Evolutionary conservation across 2,113 vertebrate species (phyloP).

Genomic region (Aphyosemion australe): DNA sequence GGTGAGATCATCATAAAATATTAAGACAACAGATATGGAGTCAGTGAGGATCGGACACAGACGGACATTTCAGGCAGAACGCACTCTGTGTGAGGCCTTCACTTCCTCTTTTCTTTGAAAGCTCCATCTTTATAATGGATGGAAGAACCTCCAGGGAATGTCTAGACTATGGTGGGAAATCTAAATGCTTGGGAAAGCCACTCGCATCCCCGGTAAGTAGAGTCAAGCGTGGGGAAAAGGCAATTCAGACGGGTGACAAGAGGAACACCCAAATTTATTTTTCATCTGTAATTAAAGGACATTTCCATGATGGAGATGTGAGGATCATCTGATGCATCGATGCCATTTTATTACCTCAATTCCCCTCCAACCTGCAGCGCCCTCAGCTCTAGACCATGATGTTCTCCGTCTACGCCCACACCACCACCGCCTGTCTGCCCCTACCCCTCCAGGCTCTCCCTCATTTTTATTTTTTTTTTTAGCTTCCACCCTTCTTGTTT

Average conservation of each 20-base stretch:
- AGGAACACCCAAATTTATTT: constrained; percentile 35
- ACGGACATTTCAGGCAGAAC: constrained; percentile 57
- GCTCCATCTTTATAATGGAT: constrained; percentile 66
- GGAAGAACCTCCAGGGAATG: constrained; percentile 60
- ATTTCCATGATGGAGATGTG: constrained; percentile 39
- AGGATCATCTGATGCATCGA: constrained; percentile 55
- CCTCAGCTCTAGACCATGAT: constrained; percentile 38
- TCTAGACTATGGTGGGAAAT: constrained; percentile 64
- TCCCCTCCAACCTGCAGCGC: constrained; percentile 28
- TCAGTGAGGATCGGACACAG: constrained; percentile 7
- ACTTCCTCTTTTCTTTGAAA: constrained; percentile 61
- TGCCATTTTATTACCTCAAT: constrained; percentile 37
- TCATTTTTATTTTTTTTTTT: constrained; percentile 14
- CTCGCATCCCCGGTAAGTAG: constrained; percentile 29
- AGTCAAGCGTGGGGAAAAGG: constrained; percentile 9
- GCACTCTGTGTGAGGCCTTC: constrained; percentile 37
- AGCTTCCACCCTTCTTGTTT: constrained; percentile 26
- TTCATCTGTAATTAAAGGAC: constrained; percentile 48
- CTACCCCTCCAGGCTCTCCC: constrained; percentile 12
- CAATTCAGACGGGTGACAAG: constrained; percentile 9
- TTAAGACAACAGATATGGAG: constrained; percentile 45
- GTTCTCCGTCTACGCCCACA: constrained; percentile 36
- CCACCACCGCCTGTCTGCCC: constrained; percentile 19
- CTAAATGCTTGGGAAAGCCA: constrained; percentile 59
- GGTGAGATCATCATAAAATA: constrained; percentile 59